A percentile compares a stretch with the other conserved stretches of the same genome.
These are phyloP conservation scores for Melanerpes aurifrons DNA, from an alignment of 2,113 vertebrate genomes.

Conservation along the genomic window DNA sequence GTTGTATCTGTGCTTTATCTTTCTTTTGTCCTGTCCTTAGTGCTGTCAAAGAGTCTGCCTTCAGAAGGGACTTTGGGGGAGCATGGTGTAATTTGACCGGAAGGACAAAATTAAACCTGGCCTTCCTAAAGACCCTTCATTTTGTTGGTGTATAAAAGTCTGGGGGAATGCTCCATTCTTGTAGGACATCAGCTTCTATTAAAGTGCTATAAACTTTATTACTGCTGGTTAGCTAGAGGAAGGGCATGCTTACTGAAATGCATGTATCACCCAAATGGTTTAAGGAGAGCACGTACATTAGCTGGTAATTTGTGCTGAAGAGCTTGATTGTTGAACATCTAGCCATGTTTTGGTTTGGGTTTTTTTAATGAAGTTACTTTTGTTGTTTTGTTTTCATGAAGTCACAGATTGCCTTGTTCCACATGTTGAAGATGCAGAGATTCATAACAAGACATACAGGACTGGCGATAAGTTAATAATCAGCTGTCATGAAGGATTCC, in stretches of 20 bases:
- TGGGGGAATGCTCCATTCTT: not conserved
- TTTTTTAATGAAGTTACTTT: not conserved
- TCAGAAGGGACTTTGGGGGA: not conserved
- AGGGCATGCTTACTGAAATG: not conserved
- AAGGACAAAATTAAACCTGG: not conserved
- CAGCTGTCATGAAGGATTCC: conserved; percentile 85
- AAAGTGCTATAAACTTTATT: not conserved
- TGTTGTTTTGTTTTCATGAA: conserved; percentile 1
- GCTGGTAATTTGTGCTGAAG: conserved; percentile 8
- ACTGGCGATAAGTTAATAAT: conserved; percentile 82
- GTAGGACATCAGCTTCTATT: not conserved
- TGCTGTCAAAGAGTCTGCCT: conserved; percentile 29
- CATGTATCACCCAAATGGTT: not conserved
- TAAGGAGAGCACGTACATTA: not conserved
- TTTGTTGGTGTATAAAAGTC: not conserved
- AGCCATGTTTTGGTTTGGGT: not conserved
- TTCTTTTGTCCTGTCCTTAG: not conserved
- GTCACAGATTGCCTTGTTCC: conserved; percentile 84
- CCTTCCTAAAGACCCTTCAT: not conserved
- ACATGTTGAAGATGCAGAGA: conserved; percentile 84
- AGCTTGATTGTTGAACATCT: conserved; percentile 10
- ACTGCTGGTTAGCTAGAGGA: not conserved
- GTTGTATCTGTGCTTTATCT: conserved; percentile 31
- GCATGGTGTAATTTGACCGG: not conserved
- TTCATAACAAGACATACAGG: conserved; percentile 86